Evolutionary conservation across 1,140 invertebrate species (phyloP).

Genomic region (Drosophila pseudoananassae): DNA sequence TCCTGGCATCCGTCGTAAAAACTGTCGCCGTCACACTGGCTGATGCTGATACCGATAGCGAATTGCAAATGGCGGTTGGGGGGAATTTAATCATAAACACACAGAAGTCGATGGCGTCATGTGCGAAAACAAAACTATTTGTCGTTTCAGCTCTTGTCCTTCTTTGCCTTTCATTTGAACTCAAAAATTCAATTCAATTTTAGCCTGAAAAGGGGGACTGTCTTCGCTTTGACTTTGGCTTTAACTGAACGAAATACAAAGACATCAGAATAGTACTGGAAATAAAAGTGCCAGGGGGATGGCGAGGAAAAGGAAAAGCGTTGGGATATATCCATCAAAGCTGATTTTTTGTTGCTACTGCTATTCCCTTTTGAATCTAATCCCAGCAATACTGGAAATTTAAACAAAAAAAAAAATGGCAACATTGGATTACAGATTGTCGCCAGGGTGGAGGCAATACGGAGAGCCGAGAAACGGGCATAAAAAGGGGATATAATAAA

Average conservation of each 20-base stretch:
- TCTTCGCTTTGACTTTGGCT: slow-evolving; percentile 1
- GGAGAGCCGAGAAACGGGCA: slow-evolving; percentile 19
- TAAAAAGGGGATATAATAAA: slow-evolving; percentile 49
- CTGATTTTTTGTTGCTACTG: slow-evolving; percentile 28
- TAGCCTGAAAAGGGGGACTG: neutral
- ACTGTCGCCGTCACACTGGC: slow-evolving; percentile 76
- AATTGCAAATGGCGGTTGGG: slow-evolving; percentile 12
- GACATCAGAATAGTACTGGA: slow-evolving; percentile 14
- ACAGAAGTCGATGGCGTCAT: slow-evolving; percentile 75
- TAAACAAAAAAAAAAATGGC: slow-evolving; percentile 38
- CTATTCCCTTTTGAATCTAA: slow-evolving; percentile 38
- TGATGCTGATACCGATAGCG: slow-evolving; percentile 77
- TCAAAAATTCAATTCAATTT: slow-evolving; percentile 43
- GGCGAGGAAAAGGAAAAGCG: slow-evolving; percentile 2
- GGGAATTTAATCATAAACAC: slow-evolving; percentile 75
- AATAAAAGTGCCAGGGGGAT: neutral
- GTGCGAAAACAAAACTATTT: slow-evolving; percentile 74
- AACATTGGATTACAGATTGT: slow-evolving; percentile 55
- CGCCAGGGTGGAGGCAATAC: slow-evolving; percentile 8
- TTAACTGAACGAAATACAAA: slow-evolving; percentile 22
- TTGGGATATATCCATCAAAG: slow-evolving; percentile 46
- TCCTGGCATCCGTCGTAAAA: slow-evolving; percentile 75
- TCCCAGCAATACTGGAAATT: slow-evolving; percentile 51
- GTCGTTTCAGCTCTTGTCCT: slow-evolving; percentile 21
- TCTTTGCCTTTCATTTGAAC: slow-evolving; percentile 59